Percentiles rank a stretch among this genome's conserved stretches.
These are phyloP conservation scores for Botia kubotai DNA, from an alignment of 2,797 vertebrate species.

Conservation along the genomic window DNA sequence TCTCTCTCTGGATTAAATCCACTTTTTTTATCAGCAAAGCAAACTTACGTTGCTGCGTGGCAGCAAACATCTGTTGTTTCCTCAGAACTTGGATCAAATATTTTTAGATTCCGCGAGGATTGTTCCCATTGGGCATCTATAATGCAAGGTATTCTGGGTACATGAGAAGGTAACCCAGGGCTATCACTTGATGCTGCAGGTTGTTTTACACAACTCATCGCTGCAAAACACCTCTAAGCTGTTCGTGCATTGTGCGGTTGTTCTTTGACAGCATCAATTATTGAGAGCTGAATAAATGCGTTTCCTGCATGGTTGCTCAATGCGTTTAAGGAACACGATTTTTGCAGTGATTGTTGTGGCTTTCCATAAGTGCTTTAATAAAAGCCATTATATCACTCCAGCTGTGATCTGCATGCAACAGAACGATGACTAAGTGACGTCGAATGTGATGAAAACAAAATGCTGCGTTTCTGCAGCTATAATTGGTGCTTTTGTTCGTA, in stretches of 20 bases:
- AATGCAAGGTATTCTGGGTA: slow-evolving; percentile 57
- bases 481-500: not conserved
- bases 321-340: slow-evolving; percentile 8
- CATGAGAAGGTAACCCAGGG: slow-evolving; percentile 57
- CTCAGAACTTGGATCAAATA: slow-evolving; percentile 12
- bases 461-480: not conserved
- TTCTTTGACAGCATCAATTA: slow-evolving; percentile 54
- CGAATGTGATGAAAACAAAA: not conserved
- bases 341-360: not conserved
- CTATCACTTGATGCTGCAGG: slow-evolving; percentile 55
- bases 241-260: slow-evolving; percentile 33
- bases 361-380: not conserved
- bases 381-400: not conserved
- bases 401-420: not conserved
- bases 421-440: not conserved
- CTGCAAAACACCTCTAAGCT: slow-evolving; percentile 49
- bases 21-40: not conserved
- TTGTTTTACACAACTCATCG: slow-evolving; percentile 57
- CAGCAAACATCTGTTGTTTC: slow-evolving; percentile 8
- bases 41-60: not conserved
- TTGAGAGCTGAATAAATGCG: slow-evolving; percentile 46
- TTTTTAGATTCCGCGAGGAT: slow-evolving; percentile 44
- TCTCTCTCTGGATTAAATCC: slow-evolving; percentile 23
- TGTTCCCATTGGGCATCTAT: slow-evolving; percentile 49
- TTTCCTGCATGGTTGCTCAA: slow-evolving; percentile 29